A percentile compares a stretch with the other conserved stretches of the same genome.
These are phyloP conservation scores for Sakesphorus luctuosus DNA, from an alignment of 2,113 vertebrate species.

Conservation along the genomic window DNA sequence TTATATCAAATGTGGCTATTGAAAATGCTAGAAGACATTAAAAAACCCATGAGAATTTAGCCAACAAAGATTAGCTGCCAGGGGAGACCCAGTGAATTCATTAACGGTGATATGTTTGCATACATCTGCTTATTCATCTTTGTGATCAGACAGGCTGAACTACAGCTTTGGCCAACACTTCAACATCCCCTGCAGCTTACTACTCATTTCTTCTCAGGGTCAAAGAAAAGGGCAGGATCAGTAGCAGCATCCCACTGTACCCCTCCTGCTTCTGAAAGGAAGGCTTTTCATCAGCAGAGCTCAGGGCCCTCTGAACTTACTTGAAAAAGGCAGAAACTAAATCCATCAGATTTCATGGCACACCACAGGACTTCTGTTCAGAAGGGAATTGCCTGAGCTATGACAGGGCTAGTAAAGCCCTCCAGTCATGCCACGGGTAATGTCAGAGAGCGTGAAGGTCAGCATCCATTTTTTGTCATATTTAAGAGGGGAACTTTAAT, in stretches of 20 bases:
- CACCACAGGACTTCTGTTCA: background rate
- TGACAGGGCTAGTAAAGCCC: background rate
- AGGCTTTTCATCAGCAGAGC: background rate
- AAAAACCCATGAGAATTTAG: background rate
- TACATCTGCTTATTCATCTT: background rate
- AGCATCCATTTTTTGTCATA: slow-evolving; percentile 2
- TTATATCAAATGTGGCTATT: background rate
- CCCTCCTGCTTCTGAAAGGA: background rate
- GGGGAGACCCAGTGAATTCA: background rate
- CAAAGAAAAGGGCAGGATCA: background rate
- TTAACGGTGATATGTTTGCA: background rate
- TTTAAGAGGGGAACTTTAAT: slow-evolving; percentile 22
- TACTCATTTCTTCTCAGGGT: background rate
- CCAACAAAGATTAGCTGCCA: background rate
- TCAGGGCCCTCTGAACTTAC: background rate
- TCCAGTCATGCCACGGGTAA: background rate
- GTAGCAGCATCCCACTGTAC: background rate
- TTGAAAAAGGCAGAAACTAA: background rate
- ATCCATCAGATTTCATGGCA: background rate
- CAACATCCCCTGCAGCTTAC: background rate
- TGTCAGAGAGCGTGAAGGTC: slow-evolving; percentile 1
- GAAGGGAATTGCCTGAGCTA: background rate
- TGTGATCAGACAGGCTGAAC: background rate
- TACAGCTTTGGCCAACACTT: background rate
- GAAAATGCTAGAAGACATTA: background rate